Percentiles rank a stretch among this genome's conserved stretches.
Conservation (phyloP, 2,888 invertebrate species). For the Trissolcus brochymenae region DNA sequence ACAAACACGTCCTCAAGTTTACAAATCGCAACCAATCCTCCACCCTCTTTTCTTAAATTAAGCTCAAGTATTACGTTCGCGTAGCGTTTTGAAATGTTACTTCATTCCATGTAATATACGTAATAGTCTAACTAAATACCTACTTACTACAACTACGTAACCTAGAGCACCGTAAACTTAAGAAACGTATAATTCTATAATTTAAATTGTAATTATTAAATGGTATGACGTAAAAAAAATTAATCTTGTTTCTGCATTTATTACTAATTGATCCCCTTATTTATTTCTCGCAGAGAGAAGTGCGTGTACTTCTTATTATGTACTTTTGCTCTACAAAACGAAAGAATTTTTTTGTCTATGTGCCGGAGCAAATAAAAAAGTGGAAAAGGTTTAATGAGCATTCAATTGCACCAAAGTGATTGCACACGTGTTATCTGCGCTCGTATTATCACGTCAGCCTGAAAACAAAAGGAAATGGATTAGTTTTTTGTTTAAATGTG, state of each 20-base stretch:
- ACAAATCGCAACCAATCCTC: conserved; percentile 2
- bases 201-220: conserved; percentile 77
- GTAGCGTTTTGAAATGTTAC: conserved; percentile 73
- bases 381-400: conserved; percentile 9
- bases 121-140: conserved; percentile 75
- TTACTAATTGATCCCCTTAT: background rate
- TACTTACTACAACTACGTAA: conserved; percentile 75
- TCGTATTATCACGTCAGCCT: conserved; percentile 34
- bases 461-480: conserved; percentile 49
- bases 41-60: conserved; percentile 64
- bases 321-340: too few species aligned
- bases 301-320: background rate
- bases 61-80: conserved; percentile 76
- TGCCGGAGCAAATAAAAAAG: background rate
- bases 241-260: conserved; percentile 27
- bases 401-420: conserved; percentile 30
- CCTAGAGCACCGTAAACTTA: conserved; percentile 76
- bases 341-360: too few species aligned
- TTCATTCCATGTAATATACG: conserved; percentile 77
- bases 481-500: conserved; percentile 32
- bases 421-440: background rate
- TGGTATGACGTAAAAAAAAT: conserved; percentile 73
- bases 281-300: background rate
- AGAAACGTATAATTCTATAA: conserved; percentile 75
- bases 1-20: conserved; percentile 14